phyloP scores from a whole-genome alignment of 2,113 vertebrate genomes.

The Solea solea region DNA sequence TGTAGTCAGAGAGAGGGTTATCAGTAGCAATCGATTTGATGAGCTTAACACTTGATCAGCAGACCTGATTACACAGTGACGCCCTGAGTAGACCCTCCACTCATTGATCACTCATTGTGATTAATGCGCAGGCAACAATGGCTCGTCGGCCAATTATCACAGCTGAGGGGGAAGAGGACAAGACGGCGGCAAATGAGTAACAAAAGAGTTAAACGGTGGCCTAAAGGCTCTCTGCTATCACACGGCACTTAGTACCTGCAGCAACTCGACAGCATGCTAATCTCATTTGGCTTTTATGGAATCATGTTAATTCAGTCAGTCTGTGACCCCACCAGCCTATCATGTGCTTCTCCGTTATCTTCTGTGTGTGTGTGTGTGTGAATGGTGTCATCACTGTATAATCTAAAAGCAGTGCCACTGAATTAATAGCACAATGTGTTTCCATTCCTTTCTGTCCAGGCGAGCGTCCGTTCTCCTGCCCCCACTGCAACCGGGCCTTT shows the following conservation, averaged over 20 bases:
- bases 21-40: conserved; percentile 44
- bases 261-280: conserved; percentile 73
- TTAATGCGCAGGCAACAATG: conserved; percentile 65
- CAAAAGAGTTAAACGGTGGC: conserved; percentile 63
- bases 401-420: conserved; percentile 43
- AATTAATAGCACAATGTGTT: conserved; percentile 10
- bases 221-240: conserved; percentile 55
- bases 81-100: conserved; percentile 52
- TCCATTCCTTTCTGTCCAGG: conserved; percentile 75
- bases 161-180: conserved; percentile 37
- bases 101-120: conserved; percentile 77
- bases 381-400: neutral
- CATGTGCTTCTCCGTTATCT: conserved; percentile 66
- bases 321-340: conserved; percentile 47
- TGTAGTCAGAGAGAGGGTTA: conserved; percentile 17
- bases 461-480: conserved; percentile 96
- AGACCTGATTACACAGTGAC: conserved; percentile 55
- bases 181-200: conserved; percentile 46
- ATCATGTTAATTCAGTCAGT: conserved; percentile 75
- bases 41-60: conserved; percentile 48
- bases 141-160: conserved; percentile 55
- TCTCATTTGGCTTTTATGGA: conserved; percentile 74
- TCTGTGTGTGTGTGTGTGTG: conserved; percentile 29
- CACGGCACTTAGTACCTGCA: conserved; percentile 57
- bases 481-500: conserved; percentile 95